phyloP scores from a whole-genome alignment of 2,113 vertebrate genomes.

The Albula goreensis region DNA sequence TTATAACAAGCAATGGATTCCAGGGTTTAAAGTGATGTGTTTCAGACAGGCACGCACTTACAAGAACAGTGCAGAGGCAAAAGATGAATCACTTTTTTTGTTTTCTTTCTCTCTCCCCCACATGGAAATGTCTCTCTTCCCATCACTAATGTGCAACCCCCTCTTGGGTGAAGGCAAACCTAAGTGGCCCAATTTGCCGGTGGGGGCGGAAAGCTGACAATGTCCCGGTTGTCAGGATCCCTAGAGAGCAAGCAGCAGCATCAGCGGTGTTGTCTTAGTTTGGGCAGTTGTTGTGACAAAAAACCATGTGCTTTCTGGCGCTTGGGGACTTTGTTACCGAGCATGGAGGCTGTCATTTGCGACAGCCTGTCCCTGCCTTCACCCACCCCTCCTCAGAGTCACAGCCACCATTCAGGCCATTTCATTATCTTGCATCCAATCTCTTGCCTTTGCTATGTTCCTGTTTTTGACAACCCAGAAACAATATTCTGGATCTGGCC shows the following conservation, averaged over 20 bases:
- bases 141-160: background rate
- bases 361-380: background rate
- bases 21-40: background rate
- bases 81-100: slow-evolving; percentile 28
- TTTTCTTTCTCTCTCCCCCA: slow-evolving; percentile 25
- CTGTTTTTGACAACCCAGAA: slow-evolving; percentile 46
- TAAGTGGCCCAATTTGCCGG: slow-evolving; percentile 43
- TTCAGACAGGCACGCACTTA: background rate
- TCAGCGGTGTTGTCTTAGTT: slow-evolving; percentile 24
- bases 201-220: slow-evolving; percentile 21
- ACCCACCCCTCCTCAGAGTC: slow-evolving; percentile 33
- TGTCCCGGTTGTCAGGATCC: slow-evolving; percentile 25
- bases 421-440: slow-evolving; percentile 50
- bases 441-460: background rate
- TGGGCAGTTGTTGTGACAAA: slow-evolving; percentile 37
- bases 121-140: slow-evolving; percentile 34
- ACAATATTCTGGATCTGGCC: too few relatives aligned
- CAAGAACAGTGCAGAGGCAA: slow-evolving; percentile 14
- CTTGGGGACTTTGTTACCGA: slow-evolving; percentile 45
- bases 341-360: slow-evolving; percentile 32
- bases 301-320: slow-evolving; percentile 32
- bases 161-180: background rate
- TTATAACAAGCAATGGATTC: background rate
- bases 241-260: background rate
- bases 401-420: slow-evolving; percentile 46